Percentiles rank a stretch among this genome's conserved stretches.
phyloP scores from a whole-genome alignment of 2,797 vertebrate genomes.

The Microctenopoma steveboyesi region DNA sequence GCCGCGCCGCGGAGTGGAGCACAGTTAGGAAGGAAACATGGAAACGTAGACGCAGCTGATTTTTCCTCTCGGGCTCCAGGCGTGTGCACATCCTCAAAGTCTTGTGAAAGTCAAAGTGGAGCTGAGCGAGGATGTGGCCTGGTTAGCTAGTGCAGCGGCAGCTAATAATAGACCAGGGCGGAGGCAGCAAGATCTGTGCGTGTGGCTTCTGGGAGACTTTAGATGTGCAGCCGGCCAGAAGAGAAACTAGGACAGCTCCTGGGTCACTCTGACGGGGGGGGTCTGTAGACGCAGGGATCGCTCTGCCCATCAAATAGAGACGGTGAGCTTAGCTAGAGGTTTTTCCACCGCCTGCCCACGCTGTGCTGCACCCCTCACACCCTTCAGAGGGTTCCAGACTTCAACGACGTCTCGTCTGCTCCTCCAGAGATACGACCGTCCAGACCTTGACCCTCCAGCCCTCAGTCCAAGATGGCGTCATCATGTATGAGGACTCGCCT shows the following conservation, averaged over 20 bases:
- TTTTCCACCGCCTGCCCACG: no score
- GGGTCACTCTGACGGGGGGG: slow-evolving; percentile 59
- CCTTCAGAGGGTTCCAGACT: no score
- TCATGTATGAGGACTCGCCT: slow-evolving; percentile 96
- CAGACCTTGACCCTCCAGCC: slow-evolving; percentile 97
- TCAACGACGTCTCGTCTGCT: no score
- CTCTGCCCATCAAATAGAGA: no score
- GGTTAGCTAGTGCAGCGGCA: slow-evolving; percentile 66
- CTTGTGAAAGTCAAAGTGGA: slow-evolving; percentile 76
- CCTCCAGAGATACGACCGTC: slow-evolving; percentile 93
- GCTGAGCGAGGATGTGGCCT: slow-evolving; percentile 67
- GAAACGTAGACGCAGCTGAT: neutral
- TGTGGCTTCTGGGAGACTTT: slow-evolving; percentile 60
- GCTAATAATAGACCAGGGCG: slow-evolving; percentile 79
- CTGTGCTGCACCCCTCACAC: no score
- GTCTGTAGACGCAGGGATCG: no score
- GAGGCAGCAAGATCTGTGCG: slow-evolving; percentile 54
- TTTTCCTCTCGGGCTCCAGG: neutral
- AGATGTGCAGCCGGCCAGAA: slow-evolving; percentile 53
- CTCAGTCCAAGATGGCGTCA: slow-evolving; percentile 93
- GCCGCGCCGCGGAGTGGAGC: neutral
- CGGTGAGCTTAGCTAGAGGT: no score
- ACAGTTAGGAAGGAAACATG: no score
- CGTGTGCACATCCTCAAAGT: slow-evolving; percentile 66
- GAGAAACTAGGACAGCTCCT: slow-evolving; percentile 68